Conservation (phyloP, 2,888 invertebrate species). For the Eustalomyia histrio region DNA sequence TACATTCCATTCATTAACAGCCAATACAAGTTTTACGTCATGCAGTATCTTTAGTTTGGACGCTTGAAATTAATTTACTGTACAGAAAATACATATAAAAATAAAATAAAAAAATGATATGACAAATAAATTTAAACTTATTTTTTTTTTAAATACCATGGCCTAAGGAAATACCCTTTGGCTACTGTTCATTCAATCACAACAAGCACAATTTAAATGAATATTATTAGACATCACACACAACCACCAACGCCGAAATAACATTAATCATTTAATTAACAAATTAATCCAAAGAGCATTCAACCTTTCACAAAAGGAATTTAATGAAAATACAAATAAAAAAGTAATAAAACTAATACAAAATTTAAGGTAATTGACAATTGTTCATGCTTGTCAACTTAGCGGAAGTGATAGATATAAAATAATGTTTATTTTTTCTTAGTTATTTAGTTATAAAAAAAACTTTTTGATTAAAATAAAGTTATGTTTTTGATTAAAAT, state of each 20-base stretch:
- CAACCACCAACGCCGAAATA: no score
- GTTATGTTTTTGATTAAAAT: slow-evolving; percentile 3
- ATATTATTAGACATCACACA: not conserved
- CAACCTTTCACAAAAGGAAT: slow-evolving; percentile 22
- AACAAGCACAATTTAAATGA: not conserved
- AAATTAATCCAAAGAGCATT: not conserved
- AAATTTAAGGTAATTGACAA: slow-evolving; percentile 3
- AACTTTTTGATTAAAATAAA: slow-evolving; percentile 7
- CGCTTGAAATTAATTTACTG: not conserved
- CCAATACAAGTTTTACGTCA: not conserved
- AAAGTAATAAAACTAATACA: not conserved
- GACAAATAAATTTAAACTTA: not conserved
- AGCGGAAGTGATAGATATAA: slow-evolving; percentile 18
- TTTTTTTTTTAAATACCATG: not conserved
- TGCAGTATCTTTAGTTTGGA: not conserved
- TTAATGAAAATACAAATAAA: not conserved
- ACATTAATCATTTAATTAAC: slow-evolving; percentile 32
- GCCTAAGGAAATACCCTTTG: slow-evolving; percentile 13
- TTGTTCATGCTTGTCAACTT: slow-evolving; percentile 22
- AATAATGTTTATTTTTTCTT: not conserved
- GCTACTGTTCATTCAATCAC: not conserved
- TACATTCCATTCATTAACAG: not conserved
- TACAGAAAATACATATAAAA: no score
- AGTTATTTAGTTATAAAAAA: not conserved
- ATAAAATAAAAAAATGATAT: not conserved